A percentile compares a stretch with the other conserved stretches of the same genome.
Conservation (phyloP, 2,797 vertebrate genomes). For the Enteromius afrohamiltoni region DNA sequence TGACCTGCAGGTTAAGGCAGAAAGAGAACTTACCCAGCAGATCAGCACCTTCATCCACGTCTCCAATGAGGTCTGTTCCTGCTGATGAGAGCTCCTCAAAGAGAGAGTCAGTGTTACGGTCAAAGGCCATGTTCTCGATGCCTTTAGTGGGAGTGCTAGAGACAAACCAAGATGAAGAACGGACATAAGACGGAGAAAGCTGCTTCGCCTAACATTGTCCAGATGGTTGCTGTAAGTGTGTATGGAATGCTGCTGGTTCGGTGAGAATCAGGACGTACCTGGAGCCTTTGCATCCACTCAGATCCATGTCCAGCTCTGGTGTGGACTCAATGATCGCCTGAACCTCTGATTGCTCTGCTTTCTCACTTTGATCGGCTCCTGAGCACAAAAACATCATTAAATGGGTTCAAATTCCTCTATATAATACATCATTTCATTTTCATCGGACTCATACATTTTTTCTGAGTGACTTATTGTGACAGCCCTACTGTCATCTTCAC, state of each 20-base stretch:
- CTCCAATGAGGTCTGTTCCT: constrained; percentile 92
- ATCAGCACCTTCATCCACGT: constrained; percentile 96
- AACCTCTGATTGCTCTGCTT: constrained; percentile 91
- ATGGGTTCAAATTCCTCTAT: neutral
- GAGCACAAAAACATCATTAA: neutral
- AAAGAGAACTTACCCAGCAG: constrained; percentile 85
- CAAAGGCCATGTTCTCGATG: constrained; percentile 91
- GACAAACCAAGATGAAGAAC: neutral
- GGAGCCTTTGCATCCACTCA: constrained; percentile 86
- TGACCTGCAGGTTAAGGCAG: neutral
- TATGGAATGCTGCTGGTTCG: neutral
- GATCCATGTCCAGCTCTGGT: constrained; percentile 95
- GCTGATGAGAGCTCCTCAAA: constrained; percentile 97
- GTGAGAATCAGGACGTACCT: constrained; percentile 76
- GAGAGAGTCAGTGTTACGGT: constrained; percentile 96
- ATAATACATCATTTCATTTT: neutral
- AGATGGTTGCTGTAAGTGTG: neutral
- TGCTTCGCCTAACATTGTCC: neutral
- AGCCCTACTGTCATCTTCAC: too few relatives aligned
- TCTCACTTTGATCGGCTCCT: constrained; percentile 78
- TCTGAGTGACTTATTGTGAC: too few relatives aligned
- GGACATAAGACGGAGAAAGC: neutral
- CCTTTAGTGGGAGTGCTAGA: constrained; percentile 92
- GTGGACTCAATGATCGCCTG: constrained; percentile 98
- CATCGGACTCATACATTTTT: neutral